Evolutionary conservation across 2,797 vertebrate species (phyloP), one percentile per base, ranked within the genome.

Genomic region (Mus minutoides): DNA sequence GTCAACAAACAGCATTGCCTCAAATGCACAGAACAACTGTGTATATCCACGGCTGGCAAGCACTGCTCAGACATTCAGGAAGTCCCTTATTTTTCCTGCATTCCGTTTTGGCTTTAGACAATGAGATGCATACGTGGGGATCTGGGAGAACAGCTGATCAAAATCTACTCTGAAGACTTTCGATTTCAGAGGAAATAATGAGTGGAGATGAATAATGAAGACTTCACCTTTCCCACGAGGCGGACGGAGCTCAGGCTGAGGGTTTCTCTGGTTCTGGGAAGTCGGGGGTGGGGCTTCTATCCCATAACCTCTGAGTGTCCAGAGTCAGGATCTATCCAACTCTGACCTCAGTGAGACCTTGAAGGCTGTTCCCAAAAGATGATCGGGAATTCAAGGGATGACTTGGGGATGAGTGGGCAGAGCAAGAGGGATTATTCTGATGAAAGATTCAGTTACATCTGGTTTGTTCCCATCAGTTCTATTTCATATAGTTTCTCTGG

Each of bases 361-460:
- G 22, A 77, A 88, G 76, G 71, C 94, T 0, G 16, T 91, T 96
- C 95, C 92, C 14, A 46, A 78, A 95, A 95, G 89, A 29, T 19
- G 12, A 10, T 76, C 0, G 0, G 87, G 92, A 80, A 88, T 78
- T 96, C 77, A 34, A 97, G 83, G 80, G 75, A 49, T 6, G 88
- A 86, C 76, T 4, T 69, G 79, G 93, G 94, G 96, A 89, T 88
- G 92, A 90, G 75, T 6, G 3, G 40, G 46, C 46, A 60, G 40
- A 76, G 94, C 67, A 64, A 90, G 82, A 64, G 73, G 93, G 67
- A 96, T 93, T 62, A 97, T 96, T 95, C 60, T 96, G 90, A 19
- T 76, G 91, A 91, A 96, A 95, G 92, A 96, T 91, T 86, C 71
- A n/a, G 64, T 84, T 86, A 29, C 71, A 56, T 90, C 88, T 97